These are phyloP conservation scores for Papilio machaon DNA, from an alignment of 1,140 invertebrate genomes.

Conservation along the genomic window DNA sequence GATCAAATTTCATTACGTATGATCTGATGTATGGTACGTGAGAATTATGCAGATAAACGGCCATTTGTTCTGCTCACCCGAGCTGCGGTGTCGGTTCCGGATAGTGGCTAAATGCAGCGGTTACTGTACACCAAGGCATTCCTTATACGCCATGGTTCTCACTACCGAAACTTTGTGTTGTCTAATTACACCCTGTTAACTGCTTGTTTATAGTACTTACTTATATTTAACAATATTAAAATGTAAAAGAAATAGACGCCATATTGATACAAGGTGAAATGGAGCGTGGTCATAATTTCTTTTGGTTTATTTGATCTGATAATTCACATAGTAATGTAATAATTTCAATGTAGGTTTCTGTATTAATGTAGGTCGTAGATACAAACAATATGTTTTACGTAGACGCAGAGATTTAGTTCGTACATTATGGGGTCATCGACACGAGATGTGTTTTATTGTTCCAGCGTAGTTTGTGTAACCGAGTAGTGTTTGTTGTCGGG, in stretches of 20 bases:
- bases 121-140: neutral
- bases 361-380: neutral
- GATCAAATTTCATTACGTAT: neutral
- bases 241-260: neutral
- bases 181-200: neutral
- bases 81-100: neutral
- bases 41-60: neutral
- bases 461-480: slow-evolving; percentile 44
- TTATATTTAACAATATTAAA: neutral
- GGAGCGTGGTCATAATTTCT: neutral
- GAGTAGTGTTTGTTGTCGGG: slow-evolving; percentile 43
- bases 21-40: neutral
- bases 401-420: neutral
- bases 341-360: neutral
- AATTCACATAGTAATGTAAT: neutral
- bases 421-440: slow-evolving; percentile 16
- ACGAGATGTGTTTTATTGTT: slow-evolving; percentile 13
- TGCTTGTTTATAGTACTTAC: neutral
- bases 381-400: neutral
- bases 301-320: neutral
- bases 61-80: neutral
- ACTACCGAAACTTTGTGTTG: no score
- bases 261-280: neutral
- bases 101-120: neutral
- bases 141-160: neutral